These are phyloP conservation scores for Crotalus helleri DNA, from an alignment of 2,113 vertebrate species.

Conservation along the genomic window DNA sequence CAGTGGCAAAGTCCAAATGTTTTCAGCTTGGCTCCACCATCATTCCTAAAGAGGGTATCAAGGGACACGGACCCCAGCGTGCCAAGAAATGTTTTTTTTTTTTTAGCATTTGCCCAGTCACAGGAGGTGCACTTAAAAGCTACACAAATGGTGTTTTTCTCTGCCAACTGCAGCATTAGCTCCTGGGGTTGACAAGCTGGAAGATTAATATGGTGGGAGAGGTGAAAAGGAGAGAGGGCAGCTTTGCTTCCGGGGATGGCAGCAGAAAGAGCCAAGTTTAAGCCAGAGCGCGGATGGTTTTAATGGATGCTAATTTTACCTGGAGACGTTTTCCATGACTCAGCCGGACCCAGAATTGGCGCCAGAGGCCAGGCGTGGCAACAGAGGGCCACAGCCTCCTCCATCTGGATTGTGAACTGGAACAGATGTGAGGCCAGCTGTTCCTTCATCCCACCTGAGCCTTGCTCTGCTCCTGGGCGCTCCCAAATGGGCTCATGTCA, in stretches of 20 bases:
- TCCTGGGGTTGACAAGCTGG: neutral
- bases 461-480: no score
- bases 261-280: neutral
- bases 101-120: neutral
- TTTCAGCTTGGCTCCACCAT: neutral
- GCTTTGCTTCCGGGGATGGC: neutral
- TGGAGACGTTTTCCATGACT: neutral
- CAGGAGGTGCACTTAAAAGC: neutral
- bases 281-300: neutral
- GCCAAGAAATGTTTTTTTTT: neutral
- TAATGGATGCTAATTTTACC: neutral
- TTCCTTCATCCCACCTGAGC: neutral
- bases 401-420: neutral
- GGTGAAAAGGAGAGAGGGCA: no score
- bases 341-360: fast-evolving
- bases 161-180: neutral
- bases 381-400: neutral
- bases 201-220: neutral
- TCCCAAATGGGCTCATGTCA: no score
- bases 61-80: neutral
- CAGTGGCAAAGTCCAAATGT: neutral
- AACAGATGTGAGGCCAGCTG: neutral
- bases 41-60: neutral
- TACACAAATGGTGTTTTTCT: neutral
- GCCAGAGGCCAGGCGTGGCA: fast-evolving